Evolutionary conservation across 2,113 vertebrate species (phyloP).

Genomic region (Fulmarus glacialis): DNA sequence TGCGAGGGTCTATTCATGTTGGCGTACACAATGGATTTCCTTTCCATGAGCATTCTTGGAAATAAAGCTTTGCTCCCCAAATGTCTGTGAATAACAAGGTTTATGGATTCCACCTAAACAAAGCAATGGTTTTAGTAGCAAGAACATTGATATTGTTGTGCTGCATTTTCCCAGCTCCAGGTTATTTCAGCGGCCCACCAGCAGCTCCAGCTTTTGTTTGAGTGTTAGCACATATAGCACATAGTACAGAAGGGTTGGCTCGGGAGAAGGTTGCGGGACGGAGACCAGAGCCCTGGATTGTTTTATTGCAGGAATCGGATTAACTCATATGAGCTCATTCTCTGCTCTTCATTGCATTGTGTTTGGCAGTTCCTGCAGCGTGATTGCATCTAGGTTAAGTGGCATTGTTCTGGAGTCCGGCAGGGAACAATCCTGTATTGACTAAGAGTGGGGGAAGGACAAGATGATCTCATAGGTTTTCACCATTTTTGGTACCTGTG

Average conservation of each 20-base stretch:
- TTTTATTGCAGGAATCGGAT: slow-evolving; percentile 65
- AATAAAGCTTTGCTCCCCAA: slow-evolving; percentile 26
- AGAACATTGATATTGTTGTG: background rate
- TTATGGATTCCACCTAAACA: slow-evolving; percentile 36
- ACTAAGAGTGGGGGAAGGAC: background rate
- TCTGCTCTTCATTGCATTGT: slow-evolving; percentile 60
- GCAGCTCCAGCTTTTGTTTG: background rate
- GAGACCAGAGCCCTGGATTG: slow-evolving; percentile 45
- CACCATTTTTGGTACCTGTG: background rate
- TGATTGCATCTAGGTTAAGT: slow-evolving; percentile 33
- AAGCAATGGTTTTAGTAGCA: background rate
- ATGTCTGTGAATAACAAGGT: slow-evolving; percentile 16
- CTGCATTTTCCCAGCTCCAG: background rate
- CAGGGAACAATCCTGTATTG: slow-evolving; percentile 32
- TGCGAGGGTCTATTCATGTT: slow-evolving; percentile 31
- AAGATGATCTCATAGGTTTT: slow-evolving; percentile 15
- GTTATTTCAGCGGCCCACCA: background rate
- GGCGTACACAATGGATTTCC: slow-evolving; percentile 55
- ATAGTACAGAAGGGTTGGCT: slow-evolving; percentile 2
- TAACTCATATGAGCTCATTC: slow-evolving; percentile 67
- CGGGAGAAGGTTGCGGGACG: background rate
- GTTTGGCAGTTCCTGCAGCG: slow-evolving; percentile 50
- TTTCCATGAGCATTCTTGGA: slow-evolving; percentile 56
- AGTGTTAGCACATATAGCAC: background rate
- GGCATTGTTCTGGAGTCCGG: slow-evolving; percentile 35